Evolutionary conservation across 2,113 vertebrate species (phyloP).

Genomic region (Nothocercus nigrocapillus): DNA sequence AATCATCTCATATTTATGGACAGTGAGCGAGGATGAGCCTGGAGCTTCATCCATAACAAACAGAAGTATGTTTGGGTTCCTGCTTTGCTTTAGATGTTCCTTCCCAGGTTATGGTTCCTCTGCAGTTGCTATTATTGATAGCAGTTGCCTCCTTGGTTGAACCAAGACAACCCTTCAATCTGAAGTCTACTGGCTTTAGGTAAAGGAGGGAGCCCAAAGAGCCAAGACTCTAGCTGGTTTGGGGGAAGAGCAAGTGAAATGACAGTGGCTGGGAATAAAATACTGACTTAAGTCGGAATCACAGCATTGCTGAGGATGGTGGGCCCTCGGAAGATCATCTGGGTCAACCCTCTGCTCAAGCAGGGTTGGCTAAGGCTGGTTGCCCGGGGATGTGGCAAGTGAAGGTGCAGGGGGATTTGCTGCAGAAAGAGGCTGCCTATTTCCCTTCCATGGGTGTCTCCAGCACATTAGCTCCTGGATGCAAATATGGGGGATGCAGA

Average conservation of each 20-base stretch:
- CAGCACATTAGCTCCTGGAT: not conserved
- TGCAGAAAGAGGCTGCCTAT: not conserved
- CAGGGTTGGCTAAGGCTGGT: not conserved
- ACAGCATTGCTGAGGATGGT: not conserved
- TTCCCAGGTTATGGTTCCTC: not conserved
- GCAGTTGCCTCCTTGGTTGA: not conserved
- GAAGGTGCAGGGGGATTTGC: not conserved
- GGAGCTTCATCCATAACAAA: not conserved
- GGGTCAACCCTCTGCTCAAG: not conserved
- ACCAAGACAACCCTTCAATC: not conserved
- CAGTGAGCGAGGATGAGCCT: not conserved
- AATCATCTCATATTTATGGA: not conserved
- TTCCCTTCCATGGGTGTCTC: not conserved
- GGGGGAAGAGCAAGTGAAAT: not conserved
- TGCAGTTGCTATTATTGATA: not conserved
- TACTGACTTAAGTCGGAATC: accelerated
- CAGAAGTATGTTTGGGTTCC: not conserved
- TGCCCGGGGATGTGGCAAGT: not conserved
- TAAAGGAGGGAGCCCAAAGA: not conserved
- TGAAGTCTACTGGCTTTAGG: not conserved
- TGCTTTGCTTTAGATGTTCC: not conserved
- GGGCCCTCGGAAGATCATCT: no score
- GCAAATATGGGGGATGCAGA: not conserved
- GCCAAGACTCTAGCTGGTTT: accelerated
- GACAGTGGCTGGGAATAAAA: not conserved